These are phyloP conservation scores for Apis dorsata DNA, from an alignment of 1,140 invertebrate species.

Conservation along the genomic window DNA sequence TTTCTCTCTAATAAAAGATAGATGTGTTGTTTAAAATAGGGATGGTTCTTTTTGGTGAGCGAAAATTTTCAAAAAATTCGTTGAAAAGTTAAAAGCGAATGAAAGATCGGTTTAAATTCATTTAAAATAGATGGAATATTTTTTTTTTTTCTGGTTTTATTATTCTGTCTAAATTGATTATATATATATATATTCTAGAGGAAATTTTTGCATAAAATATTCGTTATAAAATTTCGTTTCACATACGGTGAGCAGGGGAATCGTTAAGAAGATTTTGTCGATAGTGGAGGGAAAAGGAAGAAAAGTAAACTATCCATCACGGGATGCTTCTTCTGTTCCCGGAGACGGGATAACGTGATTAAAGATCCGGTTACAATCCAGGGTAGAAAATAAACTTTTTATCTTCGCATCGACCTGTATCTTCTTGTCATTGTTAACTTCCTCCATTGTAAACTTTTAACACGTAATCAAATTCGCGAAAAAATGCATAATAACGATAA, in stretches of 20 bases:
- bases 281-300: background rate
- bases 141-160: too few relatives aligned
- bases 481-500: background rate
- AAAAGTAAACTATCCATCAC: constrained; percentile 24
- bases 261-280: constrained; percentile 19
- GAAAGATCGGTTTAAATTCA: too few relatives aligned
- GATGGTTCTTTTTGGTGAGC: too few relatives aligned
- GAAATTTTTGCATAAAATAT: background rate
- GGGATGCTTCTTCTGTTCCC: background rate
- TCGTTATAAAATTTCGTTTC: background rate
- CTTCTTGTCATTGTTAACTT: background rate
- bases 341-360: constrained; percentile 25
- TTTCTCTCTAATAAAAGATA: too few relatives aligned
- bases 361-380: constrained; percentile 24
- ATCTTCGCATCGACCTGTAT: background rate
- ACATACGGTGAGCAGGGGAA: background rate
- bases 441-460: background rate
- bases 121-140: too few relatives aligned
- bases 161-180: too few relatives aligned
- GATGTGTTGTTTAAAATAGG: too few relatives aligned
- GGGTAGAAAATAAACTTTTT: constrained; percentile 28
- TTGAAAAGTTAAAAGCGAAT: too few relatives aligned
- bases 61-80: too few relatives aligned
- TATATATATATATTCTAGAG: too few relatives aligned
- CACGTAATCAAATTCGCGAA: background rate